Conservation (phyloP, 2,797 vertebrate species). For the Perodicticus potto region DNA sequence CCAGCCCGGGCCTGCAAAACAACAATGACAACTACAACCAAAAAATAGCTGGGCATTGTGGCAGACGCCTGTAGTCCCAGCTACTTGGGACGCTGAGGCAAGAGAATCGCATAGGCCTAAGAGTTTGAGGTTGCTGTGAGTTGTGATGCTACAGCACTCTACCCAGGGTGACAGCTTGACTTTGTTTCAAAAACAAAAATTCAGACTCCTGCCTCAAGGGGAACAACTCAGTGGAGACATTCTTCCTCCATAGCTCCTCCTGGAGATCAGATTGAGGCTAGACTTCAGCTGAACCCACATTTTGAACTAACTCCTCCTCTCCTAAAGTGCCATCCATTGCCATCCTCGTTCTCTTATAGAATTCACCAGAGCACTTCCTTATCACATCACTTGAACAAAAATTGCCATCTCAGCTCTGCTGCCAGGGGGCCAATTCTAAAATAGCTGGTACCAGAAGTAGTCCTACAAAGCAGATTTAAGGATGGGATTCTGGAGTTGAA, state of each 20-base stretch:
- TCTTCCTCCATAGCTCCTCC: not conserved
- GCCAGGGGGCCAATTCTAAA: not conserved
- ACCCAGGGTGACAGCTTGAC: no score
- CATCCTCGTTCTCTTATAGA: not conserved
- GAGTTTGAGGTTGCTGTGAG: no score
- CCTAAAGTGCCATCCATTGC: not conserved
- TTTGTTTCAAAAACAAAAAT: no score
- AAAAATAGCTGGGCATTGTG: no score
- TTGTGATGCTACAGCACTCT: no score
- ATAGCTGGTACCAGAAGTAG: not conserved
- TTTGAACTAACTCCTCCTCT: not conserved
- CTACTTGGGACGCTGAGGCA: no score
- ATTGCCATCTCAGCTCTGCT: not conserved
- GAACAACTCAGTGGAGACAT: not conserved
- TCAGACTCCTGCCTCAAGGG: not conserved
- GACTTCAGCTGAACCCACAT: not conserved
- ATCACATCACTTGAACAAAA: not conserved
- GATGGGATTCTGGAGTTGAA: not conserved
- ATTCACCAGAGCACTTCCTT: not conserved
- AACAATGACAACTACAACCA: no score
- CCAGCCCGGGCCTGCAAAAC: no score
- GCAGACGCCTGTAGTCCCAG: no score
- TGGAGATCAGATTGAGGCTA: not conserved
- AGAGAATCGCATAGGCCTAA: no score
- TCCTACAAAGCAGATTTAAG: not conserved